A percentile compares a stretch with the other conserved stretches of the same genome.
Conservation (phyloP, 1,140 invertebrate genomes). For the Heliconius melpomene region DNA sequence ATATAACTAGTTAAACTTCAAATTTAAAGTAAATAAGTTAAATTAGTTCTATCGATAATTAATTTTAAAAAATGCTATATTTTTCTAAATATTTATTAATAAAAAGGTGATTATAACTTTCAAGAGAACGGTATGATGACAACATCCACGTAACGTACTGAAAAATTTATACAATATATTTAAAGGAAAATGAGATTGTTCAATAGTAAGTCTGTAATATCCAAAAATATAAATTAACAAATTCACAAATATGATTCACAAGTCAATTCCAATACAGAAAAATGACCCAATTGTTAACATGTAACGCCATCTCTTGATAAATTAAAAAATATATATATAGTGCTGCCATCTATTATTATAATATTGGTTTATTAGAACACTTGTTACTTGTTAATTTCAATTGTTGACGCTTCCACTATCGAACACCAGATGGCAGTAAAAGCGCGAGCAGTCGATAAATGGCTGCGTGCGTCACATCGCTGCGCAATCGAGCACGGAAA, state of each 20-base stretch:
- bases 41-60: no score
- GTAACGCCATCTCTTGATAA: not conserved
- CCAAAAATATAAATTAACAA: no score
- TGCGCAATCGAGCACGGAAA: conserved; percentile 79
- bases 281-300: not conserved
- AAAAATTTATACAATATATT: not conserved
- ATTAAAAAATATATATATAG: not conserved
- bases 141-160: not conserved
- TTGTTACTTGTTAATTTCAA: not conserved
- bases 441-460: conserved; percentile 62
- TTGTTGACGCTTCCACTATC: not conserved
- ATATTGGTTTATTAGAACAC: not conserved
- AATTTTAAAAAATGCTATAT: not conserved
- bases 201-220: not conserved
- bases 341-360: conserved; percentile 4
- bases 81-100: not conserved
- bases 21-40: not conserved
- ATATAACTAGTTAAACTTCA: not conserved
- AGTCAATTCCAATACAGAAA: no score
- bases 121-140: not conserved
- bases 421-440: conserved; percentile 40
- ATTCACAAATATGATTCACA: not conserved
- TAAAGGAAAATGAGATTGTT: not conserved
- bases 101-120: not conserved
- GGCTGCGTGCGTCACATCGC: conserved; percentile 69